A percentile compares a stretch with the other conserved stretches of the same genome.
Evolutionary conservation across 2,888 invertebrate genomes (phyloP).

Genomic region (Lycia hirtaria): DNA sequence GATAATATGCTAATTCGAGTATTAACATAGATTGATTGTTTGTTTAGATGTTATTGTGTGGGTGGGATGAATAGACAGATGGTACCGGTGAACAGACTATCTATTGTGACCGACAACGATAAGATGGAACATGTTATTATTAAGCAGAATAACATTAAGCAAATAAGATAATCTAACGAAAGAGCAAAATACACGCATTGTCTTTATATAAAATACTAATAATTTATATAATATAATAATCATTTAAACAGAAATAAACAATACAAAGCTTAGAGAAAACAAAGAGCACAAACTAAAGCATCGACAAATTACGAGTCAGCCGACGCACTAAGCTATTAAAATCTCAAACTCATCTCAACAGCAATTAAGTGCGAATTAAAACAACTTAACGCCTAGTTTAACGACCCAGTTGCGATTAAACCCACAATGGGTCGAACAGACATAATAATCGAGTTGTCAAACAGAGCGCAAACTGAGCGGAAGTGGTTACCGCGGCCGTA

Average conservation of each 20-base stretch:
- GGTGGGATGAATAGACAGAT: conserved; percentile 13
- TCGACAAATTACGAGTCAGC: not conserved
- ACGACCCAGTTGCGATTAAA: conserved; percentile 42
- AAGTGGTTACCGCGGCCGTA: conserved; percentile 51
- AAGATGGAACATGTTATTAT: not conserved
- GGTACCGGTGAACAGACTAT: not conserved
- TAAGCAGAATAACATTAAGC: not conserved
- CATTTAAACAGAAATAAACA: too few relatives aligned
- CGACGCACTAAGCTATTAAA: conserved; percentile 5
- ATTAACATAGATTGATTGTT: conserved; percentile 38
- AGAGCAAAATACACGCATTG: not conserved
- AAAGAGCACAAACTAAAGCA: not conserved
- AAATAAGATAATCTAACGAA: not conserved
- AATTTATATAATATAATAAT: too few relatives aligned
- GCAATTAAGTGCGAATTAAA: conserved; percentile 32
- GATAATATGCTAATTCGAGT: conserved; percentile 38
- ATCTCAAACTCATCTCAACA: conserved; percentile 21
- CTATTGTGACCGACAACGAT: not conserved
- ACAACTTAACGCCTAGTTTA: conserved; percentile 31
- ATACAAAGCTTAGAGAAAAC: not conserved
- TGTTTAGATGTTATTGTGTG: conserved; percentile 36
- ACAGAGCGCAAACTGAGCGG: conserved; percentile 63
- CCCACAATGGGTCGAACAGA: conserved; percentile 34
- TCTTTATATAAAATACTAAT: not conserved
- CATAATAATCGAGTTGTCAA: conserved; percentile 57